Base-by-base conservation (phyloP, 2,888 invertebrate species). In the Andrena camellia region DNA sequence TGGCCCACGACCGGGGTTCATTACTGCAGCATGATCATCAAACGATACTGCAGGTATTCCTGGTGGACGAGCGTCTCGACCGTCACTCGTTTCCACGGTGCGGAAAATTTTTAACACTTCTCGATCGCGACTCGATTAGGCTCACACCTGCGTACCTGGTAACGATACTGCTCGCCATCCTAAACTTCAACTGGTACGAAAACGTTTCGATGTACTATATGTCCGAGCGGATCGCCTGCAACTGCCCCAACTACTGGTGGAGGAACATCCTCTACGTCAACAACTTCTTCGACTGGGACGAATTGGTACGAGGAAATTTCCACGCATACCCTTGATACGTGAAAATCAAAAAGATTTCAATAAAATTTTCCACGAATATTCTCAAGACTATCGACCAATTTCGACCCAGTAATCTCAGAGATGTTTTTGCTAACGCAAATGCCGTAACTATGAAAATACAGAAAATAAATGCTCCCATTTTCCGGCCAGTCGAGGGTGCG, bases 171-270 rank as follows among this genome's bases (percentile, higher is more conserved):
- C 84, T 95, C n/a, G 85, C 94, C 3, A 92, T 94, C 81, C 87
- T 95, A 0, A 91, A 94, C 78, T 92, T 93, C n/a, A 90, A 91
- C 0, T 94, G 93, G 89, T 93, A 94, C 70, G 91, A 90, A 2
- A 89, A 94, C 70, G 91, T 91, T 0, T 94, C 95, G 5, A 90
- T 93, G 23, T 93, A 94, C 81, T 88, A 92, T 77, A 90, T 93
- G 66, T 86, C 85, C 13, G 95, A 95, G 86, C 88, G 90, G 23
- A 90, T 93, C 7, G 93, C 94, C 29, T 91, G 92, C 0, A 82
- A 90, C n/a, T 95, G 95, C 84, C 89, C 93, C 1, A 94, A 94
- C 82, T 95, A 95, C 85, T 95, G 95, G 95, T 95, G 95, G 95
- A 92, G 95, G 83, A 95, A 95, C 89, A 62, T 95, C 3, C 87